Percentiles rank a stretch among this genome's conserved stretches.
Conservation (phyloP, 2,888 invertebrate species). For the Aspidapion aeneum region DNA sequence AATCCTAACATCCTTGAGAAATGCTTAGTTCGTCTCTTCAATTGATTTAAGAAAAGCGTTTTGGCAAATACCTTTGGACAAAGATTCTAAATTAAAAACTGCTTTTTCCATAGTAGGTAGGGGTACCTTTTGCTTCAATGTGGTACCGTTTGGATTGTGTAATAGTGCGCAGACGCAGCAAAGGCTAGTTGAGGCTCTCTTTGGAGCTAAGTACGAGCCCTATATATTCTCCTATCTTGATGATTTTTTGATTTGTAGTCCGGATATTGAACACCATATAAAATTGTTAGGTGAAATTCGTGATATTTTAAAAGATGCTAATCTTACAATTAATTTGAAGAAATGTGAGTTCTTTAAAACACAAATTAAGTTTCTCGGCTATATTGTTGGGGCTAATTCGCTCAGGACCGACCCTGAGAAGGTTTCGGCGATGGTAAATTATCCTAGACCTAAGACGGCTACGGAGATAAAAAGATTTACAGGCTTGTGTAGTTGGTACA, state of each 20-base stretch:
- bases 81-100: slow-evolving; percentile 27
- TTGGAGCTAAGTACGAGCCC: slow-evolving; percentile 8
- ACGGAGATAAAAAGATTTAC: not conserved
- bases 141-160: slow-evolving; percentile 9
- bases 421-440: not conserved
- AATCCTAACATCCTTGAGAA: too few species aligned
- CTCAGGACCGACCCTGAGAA: not conserved
- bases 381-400: not conserved
- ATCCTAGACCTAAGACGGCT: not conserved
- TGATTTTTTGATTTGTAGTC: slow-evolving; percentile 24
- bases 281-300: slow-evolving; percentile 1
- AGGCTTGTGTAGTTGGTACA: not conserved
- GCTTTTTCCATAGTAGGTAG: slow-evolving; percentile 35
- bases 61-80: slow-evolving; percentile 19
- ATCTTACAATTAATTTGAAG: not conserved
- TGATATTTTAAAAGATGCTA: not conserved
- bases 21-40: slow-evolving; percentile 18
- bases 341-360: not conserved
- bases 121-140: slow-evolving; percentile 28
- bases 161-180: slow-evolving; percentile 13
- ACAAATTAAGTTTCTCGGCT: not conserved
- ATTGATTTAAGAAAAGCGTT: slow-evolving; percentile 21
- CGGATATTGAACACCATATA: slow-evolving; percentile 26
- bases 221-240: slow-evolving; percentile 22
- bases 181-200: slow-evolving; percentile 14